These are phyloP conservation scores for Cebuella pygmaea DNA, from an alignment of 2,797 vertebrate species.

Conservation along the genomic window DNA sequence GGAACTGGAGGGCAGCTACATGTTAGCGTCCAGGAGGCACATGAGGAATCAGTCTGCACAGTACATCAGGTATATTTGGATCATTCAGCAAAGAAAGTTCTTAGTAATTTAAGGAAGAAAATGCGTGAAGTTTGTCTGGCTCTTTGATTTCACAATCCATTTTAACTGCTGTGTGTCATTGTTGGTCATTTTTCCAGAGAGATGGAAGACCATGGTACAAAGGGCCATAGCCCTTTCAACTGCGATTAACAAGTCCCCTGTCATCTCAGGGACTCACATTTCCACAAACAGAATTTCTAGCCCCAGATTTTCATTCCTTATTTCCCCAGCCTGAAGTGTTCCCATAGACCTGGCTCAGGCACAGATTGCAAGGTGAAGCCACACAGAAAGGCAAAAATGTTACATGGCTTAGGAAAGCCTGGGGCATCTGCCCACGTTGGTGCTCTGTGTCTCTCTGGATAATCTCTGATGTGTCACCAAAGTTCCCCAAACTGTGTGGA, in stretches of 20 bases:
- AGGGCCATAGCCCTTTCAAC: constrained; percentile 44
- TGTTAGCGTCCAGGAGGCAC: background rate
- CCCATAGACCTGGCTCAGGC: background rate
- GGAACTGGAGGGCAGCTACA: background rate
- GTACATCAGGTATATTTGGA: background rate
- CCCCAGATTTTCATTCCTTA: background rate
- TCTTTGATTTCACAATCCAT: constrained; percentile 66
- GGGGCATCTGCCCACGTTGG: constrained; percentile 27
- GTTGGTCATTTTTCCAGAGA: constrained; percentile 59
- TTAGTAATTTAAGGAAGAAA: constrained; percentile 2
- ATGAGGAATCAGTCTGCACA: background rate
- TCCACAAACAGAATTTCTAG: constrained; percentile 10
- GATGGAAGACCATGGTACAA: constrained; percentile 20
- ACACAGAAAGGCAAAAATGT: background rate
- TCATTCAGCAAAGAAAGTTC: background rate
- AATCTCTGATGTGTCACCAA: constrained; percentile 54
- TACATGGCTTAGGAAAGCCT: constrained; percentile 1
- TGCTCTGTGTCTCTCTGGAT: constrained; percentile 19
- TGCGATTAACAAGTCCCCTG: constrained; percentile 43
- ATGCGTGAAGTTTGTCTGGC: background rate
- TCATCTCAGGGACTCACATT: background rate
- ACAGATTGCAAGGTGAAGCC: background rate
- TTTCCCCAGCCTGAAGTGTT: background rate
- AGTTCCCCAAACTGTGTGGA: background rate
- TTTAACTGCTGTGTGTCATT: constrained; percentile 22